A percentile compares a stretch with the other conserved stretches of the same genome.
Conservation (phyloP, 2,113 vertebrate species). For the Poeciliopsis retropinna region DNA sequence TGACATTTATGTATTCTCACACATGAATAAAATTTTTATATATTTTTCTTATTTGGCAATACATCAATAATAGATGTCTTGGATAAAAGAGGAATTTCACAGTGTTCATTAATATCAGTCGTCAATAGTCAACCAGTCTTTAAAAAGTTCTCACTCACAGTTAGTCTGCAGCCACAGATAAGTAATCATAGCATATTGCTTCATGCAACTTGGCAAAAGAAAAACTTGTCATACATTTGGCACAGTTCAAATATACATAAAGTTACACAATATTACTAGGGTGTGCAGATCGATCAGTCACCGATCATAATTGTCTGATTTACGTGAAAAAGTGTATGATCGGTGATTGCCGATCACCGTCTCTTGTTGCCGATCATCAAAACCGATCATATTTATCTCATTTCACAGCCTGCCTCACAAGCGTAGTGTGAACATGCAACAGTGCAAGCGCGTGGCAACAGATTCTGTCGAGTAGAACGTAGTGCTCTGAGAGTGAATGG, state of each 20-base stretch:
- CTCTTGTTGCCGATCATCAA: too few relatives aligned
- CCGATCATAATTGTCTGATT: too few relatives aligned
- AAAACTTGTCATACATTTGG: conserved; percentile 63
- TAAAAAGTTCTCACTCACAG: conserved; percentile 20
- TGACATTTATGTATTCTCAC: background rate
- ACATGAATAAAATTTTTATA: conserved; percentile 1
- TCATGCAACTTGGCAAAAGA: conserved; percentile 74
- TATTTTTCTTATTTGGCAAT: conserved; percentile 16
- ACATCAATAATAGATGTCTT: conserved; percentile 37
- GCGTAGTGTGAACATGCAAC: too few relatives aligned
- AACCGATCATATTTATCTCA: too few relatives aligned
- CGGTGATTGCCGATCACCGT: too few relatives aligned
- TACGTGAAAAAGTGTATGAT: too few relatives aligned
- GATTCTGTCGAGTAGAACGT: too few relatives aligned
- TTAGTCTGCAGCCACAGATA: conserved; percentile 16
- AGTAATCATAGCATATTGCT: conserved; percentile 61
- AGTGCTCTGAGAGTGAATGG: too few relatives aligned
- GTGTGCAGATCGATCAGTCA: too few relatives aligned
- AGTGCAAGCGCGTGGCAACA: too few relatives aligned
- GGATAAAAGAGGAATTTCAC: conserved; percentile 58
- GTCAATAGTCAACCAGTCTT: conserved; percentile 6
- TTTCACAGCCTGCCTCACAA: too few relatives aligned
- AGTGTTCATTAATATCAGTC: conserved; percentile 60
- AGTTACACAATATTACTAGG: conserved; percentile 33
- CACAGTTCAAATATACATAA: conserved; percentile 69